Evolutionary conservation across 2,888 invertebrate species (phyloP).

Genomic region (Chorisops tibialis): DNA sequence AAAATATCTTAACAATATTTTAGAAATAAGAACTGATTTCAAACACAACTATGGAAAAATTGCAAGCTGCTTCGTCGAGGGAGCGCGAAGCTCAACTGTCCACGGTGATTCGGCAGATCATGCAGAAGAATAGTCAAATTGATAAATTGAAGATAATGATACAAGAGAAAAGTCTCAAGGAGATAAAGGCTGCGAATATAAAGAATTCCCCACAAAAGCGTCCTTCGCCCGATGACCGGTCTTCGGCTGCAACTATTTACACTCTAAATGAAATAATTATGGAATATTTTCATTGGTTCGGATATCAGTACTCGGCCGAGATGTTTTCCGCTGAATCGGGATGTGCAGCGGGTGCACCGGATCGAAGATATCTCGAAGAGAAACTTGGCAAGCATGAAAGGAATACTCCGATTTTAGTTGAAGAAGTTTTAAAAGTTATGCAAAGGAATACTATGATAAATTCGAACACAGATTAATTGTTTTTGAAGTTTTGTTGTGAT

Average conservation of each 20-base stretch:
- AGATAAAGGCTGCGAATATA: not conserved
- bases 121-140: constrained; percentile 2
- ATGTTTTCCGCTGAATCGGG: constrained; percentile 47
- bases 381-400: constrained; percentile 37
- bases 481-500: not conserved
- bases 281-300: constrained; percentile 48
- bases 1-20: not conserved
- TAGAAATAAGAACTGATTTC: not conserved
- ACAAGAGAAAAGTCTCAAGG: not conserved
- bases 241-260: not conserved
- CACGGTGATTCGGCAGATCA: not conserved
- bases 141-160: constrained; percentile 6
- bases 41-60: too few relatives aligned
- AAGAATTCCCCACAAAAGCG: not conserved
- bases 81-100: not conserved
- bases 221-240: constrained; percentile 12
- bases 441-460: constrained; percentile 26
- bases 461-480: not conserved
- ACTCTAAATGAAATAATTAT: constrained; percentile 38
- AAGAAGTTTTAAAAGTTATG: constrained; percentile 37
- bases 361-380: constrained; percentile 38
- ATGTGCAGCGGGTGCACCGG: constrained; percentile 32
- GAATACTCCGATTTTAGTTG: constrained; percentile 43
- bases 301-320: constrained; percentile 46
- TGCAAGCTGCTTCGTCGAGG: not conserved